These are phyloP conservation scores for Acrobasis repandana DNA, from an alignment of 2,888 invertebrate genomes.

Conservation along the genomic window DNA sequence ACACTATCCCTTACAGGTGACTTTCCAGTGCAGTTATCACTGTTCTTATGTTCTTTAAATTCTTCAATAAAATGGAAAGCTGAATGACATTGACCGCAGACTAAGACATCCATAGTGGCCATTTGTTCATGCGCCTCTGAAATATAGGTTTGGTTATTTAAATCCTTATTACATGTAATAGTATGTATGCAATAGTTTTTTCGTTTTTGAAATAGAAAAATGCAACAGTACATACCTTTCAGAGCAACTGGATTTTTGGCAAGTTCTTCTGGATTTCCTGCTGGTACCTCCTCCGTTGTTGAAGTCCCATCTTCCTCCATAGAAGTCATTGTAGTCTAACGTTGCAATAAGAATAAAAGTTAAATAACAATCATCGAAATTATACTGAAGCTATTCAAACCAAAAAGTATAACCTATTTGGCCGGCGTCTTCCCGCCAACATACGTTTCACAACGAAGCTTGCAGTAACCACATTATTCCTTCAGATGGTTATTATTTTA, in stretches of 20 bases:
- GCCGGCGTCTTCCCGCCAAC: slow-evolving; percentile 48
- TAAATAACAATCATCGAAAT: background rate
- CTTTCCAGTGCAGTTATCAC: slow-evolving; percentile 82
- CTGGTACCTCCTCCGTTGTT: slow-evolving; percentile 58
- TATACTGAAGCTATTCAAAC: background rate
- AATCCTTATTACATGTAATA: background rate
- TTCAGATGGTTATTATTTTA: background rate
- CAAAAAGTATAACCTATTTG: slow-evolving; percentile 37
- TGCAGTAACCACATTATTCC: background rate
- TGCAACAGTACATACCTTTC: slow-evolving; percentile 70
- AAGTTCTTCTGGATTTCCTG: slow-evolving; percentile 84
- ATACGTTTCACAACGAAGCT: slow-evolving; percentile 27
- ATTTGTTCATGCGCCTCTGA: slow-evolving; percentile 90
- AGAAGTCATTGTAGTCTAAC: slow-evolving; percentile 57
- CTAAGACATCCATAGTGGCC: slow-evolving; percentile 89
- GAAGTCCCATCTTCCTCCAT: slow-evolving; percentile 66
- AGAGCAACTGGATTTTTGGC: slow-evolving; percentile 84
- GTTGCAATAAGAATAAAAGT: slow-evolving; percentile 26
- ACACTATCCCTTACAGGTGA: slow-evolving; percentile 87
- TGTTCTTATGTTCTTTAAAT: slow-evolving; percentile 88
- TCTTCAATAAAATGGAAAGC: slow-evolving; percentile 91
- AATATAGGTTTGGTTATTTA: slow-evolving; percentile 25
- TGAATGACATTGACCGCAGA: slow-evolving; percentile 92
- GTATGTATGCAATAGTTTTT: background rate
- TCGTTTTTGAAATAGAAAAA: background rate